Base-by-base conservation (phyloP, 1,140 invertebrate genomes). In the Ctenoplectra terminalis region DNA sequence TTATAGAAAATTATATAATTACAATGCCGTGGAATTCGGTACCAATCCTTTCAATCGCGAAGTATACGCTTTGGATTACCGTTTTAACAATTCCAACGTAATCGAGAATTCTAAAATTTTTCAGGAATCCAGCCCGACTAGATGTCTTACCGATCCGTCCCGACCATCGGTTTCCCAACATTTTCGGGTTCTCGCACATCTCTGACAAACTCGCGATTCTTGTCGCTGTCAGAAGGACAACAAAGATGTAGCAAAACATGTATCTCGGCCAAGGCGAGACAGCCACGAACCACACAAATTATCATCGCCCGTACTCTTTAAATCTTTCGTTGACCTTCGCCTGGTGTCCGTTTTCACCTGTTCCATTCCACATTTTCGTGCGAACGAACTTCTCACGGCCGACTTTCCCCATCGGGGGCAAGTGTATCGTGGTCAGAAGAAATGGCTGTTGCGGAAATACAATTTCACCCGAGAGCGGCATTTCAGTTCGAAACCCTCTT, bases 401-500 rank as follows among this genome's bases (percentile, higher is more conserved):
- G 8, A 46, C n/a, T 71, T 60, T 61, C 34, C 13, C 43, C 29
- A 34, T 26, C 40, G 13, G 23, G 40, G 34, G 3, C 31, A 61
- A 61, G 13, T 54, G 20, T 4, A 67, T 13, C 50, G 64, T 31
- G 37, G 37, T 54, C 52, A 43, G 50, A 64, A 58, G 60, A 50
- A 67, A 76, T 40, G n/a, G 13, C 34, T 50, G 54, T 64, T 69
- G 70, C 85, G 82, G 82, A 87, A 87, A 87, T 73, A 56, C 56
- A 75, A 78, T 81, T 77, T 72, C 58, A 64, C 29, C 54, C 82
- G 85, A 61, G 70, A 50, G 63, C 69, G 63, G 80, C 82, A 87
- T 87, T 87, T 87, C 23, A 61, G 60, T 69, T 37, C 66, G 77
- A 64, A 48, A 66, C 74, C 48, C 79, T 87, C 72, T 87, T 78